phyloP scores from a whole-genome alignment of 2,888 invertebrate genomes.

The Hypselothyrea guttata region DNA sequence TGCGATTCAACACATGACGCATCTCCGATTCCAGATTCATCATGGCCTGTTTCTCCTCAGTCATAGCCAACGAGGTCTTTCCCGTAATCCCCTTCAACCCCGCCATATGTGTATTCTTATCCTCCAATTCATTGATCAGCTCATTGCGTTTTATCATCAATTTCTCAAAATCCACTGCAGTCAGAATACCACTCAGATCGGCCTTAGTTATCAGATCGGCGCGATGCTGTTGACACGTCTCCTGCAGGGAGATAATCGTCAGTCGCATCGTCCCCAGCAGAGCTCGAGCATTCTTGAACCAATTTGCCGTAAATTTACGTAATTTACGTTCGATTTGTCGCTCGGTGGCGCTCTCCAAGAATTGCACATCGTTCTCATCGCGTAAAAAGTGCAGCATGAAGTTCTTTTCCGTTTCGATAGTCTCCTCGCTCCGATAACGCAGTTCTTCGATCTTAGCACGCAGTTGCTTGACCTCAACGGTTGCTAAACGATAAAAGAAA shows the following conservation, averaged over 20 bases:
- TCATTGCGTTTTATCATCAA: constrained; percentile 84
- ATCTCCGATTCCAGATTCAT: constrained; percentile 81
- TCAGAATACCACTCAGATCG: constrained; percentile 84
- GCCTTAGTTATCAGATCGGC: constrained; percentile 81
- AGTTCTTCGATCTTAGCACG: constrained; percentile 83
- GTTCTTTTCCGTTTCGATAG: constrained; percentile 81
- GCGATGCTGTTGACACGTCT: constrained; percentile 82
- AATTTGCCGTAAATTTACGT: constrained; percentile 83
- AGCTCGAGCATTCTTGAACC: constrained; percentile 83
- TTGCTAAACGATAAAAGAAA: constrained; percentile 42
- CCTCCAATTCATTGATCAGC: constrained; percentile 83
- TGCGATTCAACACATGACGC: constrained; percentile 80
- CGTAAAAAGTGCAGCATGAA: constrained; percentile 81
- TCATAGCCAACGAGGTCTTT: constrained; percentile 83
- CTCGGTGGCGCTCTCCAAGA: constrained; percentile 73
- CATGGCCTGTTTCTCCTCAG: constrained; percentile 83
- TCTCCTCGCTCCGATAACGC: constrained; percentile 83
- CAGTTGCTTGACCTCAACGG: constrained; percentile 75
- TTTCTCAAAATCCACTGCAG: constrained; percentile 85
- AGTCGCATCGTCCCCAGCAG: constrained; percentile 84
- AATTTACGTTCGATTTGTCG: constrained; percentile 79
- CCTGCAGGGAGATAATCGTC: constrained; percentile 83
- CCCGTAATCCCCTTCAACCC: constrained; percentile 84
- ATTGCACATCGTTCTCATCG: constrained; percentile 65
- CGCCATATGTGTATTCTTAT: constrained; percentile 83